A percentile compares a stretch with the other conserved stretches of the same genome.
Evolutionary conservation across 2,113 vertebrate genomes (phyloP).

Genomic region (Arizona elegans): DNA sequence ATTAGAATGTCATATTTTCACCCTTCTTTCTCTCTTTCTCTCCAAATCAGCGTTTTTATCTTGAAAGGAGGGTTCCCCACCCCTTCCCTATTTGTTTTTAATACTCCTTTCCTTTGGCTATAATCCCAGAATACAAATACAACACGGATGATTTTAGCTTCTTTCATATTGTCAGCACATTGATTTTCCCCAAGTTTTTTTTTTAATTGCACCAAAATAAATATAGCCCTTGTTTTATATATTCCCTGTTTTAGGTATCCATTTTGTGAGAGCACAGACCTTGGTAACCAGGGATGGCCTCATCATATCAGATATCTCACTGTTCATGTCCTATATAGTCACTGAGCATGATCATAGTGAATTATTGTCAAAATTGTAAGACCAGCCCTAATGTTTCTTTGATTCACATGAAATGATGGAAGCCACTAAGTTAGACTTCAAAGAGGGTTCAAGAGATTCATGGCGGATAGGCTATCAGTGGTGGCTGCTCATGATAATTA

Average conservation of each 20-base stretch:
- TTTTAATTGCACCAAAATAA: neutral
- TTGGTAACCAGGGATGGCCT: neutral
- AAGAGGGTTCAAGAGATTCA: neutral
- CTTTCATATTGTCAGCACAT: neutral
- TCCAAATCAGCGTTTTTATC: neutral
- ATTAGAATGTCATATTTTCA: neutral
- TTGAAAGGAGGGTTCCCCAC: neutral
- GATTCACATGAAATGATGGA: neutral
- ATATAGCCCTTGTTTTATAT: neutral
- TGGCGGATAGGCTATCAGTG: neutral
- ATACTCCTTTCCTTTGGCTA: neutral
- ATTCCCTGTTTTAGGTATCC: neutral
- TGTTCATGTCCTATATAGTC: neutral
- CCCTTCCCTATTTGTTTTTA: neutral
- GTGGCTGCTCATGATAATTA: neutral
- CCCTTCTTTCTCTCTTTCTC: neutral
- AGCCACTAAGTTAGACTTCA: neutral
- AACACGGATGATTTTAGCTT: neutral
- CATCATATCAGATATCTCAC: neutral
- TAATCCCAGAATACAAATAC: neutral
- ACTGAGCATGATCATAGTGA: neutral
- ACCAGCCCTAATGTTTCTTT: neutral
- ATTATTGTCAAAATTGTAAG: neutral
- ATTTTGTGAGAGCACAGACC: neutral
- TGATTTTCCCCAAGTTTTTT: neutral